Percentiles rank a stretch among this genome's conserved stretches.
phyloP scores from a whole-genome alignment of 2,113 vertebrate genomes.

The Archocentrus centrarchus region DNA sequence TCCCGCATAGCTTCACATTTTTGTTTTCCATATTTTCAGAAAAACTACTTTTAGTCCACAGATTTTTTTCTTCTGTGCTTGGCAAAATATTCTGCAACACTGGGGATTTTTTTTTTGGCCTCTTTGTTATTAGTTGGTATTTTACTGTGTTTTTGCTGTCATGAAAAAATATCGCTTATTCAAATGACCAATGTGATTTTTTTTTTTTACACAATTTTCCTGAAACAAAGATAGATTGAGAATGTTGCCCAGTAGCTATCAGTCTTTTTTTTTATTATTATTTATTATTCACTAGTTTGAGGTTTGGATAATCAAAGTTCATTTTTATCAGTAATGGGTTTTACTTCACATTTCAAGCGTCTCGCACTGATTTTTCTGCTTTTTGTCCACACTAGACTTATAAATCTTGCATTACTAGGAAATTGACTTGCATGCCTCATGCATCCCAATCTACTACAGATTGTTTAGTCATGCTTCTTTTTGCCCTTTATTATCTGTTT shows the following conservation, averaged over 20 bases:
- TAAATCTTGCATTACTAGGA: not conserved
- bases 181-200: constrained; percentile 24
- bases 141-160: not conserved
- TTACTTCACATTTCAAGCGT: constrained; percentile 11
- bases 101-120: not conserved
- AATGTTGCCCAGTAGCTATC: not conserved
- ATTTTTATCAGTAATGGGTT: not conserved
- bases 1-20: constrained; percentile 86
- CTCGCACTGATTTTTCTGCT: not conserved
- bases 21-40: constrained; percentile 38
- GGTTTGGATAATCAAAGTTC: constrained; percentile 50
- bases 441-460: not conserved
- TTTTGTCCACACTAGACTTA: not conserved
- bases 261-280: not conserved
- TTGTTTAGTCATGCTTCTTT: not conserved
- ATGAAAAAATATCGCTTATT: constrained; percentile 38
- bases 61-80: constrained; percentile 9
- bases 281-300: not conserved
- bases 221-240: not conserved
- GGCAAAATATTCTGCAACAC: not conserved
- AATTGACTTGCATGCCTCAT: constrained; percentile 42
- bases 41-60: constrained; percentile 16
- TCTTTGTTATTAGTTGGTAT: not conserved
- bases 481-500: constrained; percentile 1
- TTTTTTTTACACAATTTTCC: not conserved